Evolutionary conservation across 2,797 vertebrate genomes (phyloP).

Genomic region (Diplodus puntazzo): DNA sequence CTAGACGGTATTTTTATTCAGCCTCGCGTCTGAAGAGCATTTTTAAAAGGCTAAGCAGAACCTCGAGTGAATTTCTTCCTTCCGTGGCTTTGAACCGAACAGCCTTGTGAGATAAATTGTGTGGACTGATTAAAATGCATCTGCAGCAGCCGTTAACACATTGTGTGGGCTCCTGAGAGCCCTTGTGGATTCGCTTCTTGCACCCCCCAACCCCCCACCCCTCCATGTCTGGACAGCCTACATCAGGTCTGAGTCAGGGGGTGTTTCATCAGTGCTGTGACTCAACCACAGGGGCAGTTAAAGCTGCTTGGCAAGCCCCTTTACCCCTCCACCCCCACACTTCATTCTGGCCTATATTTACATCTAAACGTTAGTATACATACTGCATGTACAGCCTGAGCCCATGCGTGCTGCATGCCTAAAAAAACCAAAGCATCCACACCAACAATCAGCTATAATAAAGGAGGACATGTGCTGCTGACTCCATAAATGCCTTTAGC

Average conservation of each 20-base stretch:
- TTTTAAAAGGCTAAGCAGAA: slow-evolving; percentile 62
- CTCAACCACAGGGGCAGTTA: slow-evolving; percentile 58
- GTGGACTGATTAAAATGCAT: slow-evolving; percentile 73
- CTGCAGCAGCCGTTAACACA: slow-evolving; percentile 53
- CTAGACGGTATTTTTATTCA: slow-evolving; percentile 29
- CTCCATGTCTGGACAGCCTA: slow-evolving; percentile 61
- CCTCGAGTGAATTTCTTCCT: slow-evolving; percentile 46
- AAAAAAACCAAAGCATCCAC: slow-evolving; percentile 20
- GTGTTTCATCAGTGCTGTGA: slow-evolving; percentile 65
- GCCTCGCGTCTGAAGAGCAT: slow-evolving; percentile 37
- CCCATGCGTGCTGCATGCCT: slow-evolving; percentile 19
- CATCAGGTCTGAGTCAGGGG: slow-evolving; percentile 74
- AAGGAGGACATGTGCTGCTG: slow-evolving; percentile 40
- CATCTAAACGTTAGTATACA: slow-evolving; percentile 32
- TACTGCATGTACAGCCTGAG: slow-evolving; percentile 13
- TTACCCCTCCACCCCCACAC: slow-evolving; percentile 47
- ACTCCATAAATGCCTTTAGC: slow-evolving; percentile 53
- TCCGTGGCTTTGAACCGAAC: slow-evolving; percentile 47
- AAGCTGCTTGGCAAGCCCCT: slow-evolving; percentile 52
- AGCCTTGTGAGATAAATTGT: slow-evolving; percentile 53
- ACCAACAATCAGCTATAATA: slow-evolving; percentile 42
- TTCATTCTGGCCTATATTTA: slow-evolving; percentile 48
- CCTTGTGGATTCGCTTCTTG: slow-evolving; percentile 51
- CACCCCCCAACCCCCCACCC: slow-evolving; percentile 2
- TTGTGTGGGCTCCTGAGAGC: slow-evolving; percentile 71